Evolutionary conservation across 2,113 vertebrate species (phyloP), one percentile per base, ranked within the genome.

Genomic region (Saguinus midas): DNA sequence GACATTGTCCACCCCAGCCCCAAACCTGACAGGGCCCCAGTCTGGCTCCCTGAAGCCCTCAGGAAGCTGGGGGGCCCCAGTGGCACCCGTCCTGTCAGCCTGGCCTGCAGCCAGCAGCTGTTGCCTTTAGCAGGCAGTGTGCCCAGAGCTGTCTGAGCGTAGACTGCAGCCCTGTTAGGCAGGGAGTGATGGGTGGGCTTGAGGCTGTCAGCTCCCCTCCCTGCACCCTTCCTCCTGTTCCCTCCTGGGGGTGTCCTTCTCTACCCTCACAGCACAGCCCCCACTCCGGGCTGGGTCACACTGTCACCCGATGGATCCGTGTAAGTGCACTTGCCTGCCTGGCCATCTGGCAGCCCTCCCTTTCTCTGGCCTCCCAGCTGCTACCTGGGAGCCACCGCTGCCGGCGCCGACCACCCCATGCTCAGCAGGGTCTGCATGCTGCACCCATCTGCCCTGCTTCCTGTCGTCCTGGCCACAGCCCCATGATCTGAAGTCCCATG

Each of bases 351-450:
- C 14, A 27, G 73, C 43, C 43, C 73, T 76, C 21, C 20, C 21
- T 35, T 35, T 29, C 29, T 48, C 45, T 32, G 32, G 45, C 29
- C 29, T 2, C 48, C 6, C 20, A 32, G 29, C 79, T 6, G 48
- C 50, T n/a, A 35, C 10, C 50, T 11, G 18, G 23, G 48, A 79
- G 45, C 45, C 45, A 48, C 23, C 16, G 40, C 73, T 8, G 27
- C 25, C 2, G 0, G 27, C 1, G 12, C 61, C 27, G 0, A 14
- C 10, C 21, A 43, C 72, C 72, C 0, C 4, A 40, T 37, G 70
- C 70, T 11, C n/a, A 10, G n/a, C 70, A 23, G n/a, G n/a, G 8
- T 20, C 70, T 23, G n/a, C 2, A 0, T 8, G 2, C 10, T 11
- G 37, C 55, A 16, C 35, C 43, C 25, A 29, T 45, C 25, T 76